Conservation (phyloP, 2,113 vertebrate species). For the Trogon melanurus region DNA sequence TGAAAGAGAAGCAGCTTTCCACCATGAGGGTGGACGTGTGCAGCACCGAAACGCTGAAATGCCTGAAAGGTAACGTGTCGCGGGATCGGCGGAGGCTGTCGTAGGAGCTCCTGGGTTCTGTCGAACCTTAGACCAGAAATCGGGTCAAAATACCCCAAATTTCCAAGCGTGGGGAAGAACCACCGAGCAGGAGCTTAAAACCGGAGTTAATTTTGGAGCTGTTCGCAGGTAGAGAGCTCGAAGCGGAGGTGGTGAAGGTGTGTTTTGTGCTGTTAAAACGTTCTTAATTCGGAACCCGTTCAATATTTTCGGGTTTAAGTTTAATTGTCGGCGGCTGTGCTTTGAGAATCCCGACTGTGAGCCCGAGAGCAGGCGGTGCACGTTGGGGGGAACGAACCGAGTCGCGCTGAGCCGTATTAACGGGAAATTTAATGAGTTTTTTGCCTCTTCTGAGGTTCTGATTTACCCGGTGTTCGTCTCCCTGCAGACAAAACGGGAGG, state of each 20-base stretch:
- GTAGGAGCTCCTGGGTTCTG: not conserved
- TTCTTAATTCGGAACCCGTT: not conserved
- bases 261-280: fast-evolving
- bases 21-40: conserved; percentile 92
- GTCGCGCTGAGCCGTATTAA: fast-evolving
- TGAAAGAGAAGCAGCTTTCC: conserved; percentile 93
- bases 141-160: not conserved
- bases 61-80: conserved; percentile 86
- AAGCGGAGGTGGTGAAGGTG: not conserved
- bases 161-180: not conserved
- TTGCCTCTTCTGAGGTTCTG: not conserved
- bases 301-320: not conserved
- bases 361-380: fast-evolving
- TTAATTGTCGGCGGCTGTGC: not conserved
- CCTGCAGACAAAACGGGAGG: conserved; percentile 93
- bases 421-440: not conserved
- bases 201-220: not conserved
- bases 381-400: not conserved
- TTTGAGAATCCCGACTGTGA: not conserved
- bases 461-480: not conserved
- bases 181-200: not conserved
- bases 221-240: not conserved
- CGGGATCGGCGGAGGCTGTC: fast-evolving
- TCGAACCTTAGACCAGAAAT: not conserved
- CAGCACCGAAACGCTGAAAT: conserved; percentile 94